Percentiles rank a stretch among this genome's conserved stretches.
Conservation (phyloP, 2,797 vertebrate species). For the Telmatherina bonti region DNA sequence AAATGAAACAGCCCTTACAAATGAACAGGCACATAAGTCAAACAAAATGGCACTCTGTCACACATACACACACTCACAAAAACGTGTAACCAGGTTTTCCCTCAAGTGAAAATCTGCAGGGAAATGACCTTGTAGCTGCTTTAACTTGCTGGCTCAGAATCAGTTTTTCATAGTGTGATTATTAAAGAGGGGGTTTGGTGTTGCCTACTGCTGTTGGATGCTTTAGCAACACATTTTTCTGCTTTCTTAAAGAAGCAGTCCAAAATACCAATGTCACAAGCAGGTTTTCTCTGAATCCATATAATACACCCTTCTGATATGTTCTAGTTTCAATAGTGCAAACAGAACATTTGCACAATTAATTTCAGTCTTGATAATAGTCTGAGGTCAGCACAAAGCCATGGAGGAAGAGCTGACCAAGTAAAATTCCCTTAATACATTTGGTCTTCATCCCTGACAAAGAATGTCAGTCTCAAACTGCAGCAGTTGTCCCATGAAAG, state of each 20-base stretch:
- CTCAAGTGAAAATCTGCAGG: background rate
- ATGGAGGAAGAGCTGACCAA: background rate
- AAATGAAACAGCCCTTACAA: constrained; percentile 41
- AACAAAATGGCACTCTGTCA: constrained; percentile 5
- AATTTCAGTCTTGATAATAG: constrained; percentile 24
- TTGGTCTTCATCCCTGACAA: constrained; percentile 77
- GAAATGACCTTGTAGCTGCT: constrained; percentile 47
- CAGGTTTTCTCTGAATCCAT: constrained; percentile 26
- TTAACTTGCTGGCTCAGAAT: constrained; percentile 47
- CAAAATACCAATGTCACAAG: constrained; percentile 51
- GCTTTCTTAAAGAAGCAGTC: background rate
- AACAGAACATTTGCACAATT: constrained; percentile 1
- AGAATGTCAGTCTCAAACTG: constrained; percentile 90
- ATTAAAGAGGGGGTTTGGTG: constrained; percentile 15
- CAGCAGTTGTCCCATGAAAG: constrained; percentile 91
- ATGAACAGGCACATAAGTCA: constrained; percentile 44
- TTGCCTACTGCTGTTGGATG: constrained; percentile 13
- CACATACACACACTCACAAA: background rate
- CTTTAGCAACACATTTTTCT: constrained; percentile 4
- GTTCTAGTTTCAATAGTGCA: background rate
- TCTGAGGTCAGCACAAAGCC: constrained; percentile 3
- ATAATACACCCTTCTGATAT: background rate
- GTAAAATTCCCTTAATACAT: background rate
- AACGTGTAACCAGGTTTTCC: constrained; percentile 10
- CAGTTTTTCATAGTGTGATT: constrained; percentile 30